These are phyloP conservation scores for Piliocolobus tephrosceles DNA, from an alignment of 2,113 vertebrate genomes.

Conservation along the genomic window DNA sequence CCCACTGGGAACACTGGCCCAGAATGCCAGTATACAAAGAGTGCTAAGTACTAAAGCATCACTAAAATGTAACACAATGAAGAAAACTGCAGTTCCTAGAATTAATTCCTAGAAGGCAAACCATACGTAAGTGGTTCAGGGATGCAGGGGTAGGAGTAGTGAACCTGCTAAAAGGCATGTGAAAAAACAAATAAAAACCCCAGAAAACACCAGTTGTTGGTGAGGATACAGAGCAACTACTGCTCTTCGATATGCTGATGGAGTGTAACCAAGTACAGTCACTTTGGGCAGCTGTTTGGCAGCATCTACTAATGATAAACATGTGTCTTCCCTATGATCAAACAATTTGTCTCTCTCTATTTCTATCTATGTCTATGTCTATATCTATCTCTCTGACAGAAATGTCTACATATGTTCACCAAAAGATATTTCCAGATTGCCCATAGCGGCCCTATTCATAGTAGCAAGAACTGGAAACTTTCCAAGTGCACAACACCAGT, in stretches of 20 bases:
- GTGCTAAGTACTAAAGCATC: background rate
- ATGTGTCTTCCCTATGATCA: background rate
- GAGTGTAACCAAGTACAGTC: background rate
- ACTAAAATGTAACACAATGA: background rate
- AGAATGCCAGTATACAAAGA: background rate
- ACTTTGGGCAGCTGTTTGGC: background rate
- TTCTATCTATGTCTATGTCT: background rate
- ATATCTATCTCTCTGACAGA: background rate
- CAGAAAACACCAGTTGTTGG: background rate
- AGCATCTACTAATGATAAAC: background rate
- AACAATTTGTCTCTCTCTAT: background rate
- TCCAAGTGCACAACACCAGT: background rate
- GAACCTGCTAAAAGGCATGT: background rate
- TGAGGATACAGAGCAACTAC: background rate
- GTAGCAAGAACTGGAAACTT: background rate
- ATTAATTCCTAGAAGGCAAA: background rate
- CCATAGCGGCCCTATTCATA: background rate
- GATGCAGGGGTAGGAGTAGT: no score
- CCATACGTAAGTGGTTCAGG: no score
- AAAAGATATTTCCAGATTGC: background rate
- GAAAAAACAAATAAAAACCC: background rate
- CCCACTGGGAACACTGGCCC: rapidly evolving
- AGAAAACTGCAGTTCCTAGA: background rate
- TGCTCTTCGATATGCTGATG: background rate
- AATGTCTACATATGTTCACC: conserved; percentile 10